Percentiles rank a stretch among this genome's conserved stretches.
Evolutionary conservation across 2,113 vertebrate species (phyloP).

Genomic region (Xerus inauris): DNA sequence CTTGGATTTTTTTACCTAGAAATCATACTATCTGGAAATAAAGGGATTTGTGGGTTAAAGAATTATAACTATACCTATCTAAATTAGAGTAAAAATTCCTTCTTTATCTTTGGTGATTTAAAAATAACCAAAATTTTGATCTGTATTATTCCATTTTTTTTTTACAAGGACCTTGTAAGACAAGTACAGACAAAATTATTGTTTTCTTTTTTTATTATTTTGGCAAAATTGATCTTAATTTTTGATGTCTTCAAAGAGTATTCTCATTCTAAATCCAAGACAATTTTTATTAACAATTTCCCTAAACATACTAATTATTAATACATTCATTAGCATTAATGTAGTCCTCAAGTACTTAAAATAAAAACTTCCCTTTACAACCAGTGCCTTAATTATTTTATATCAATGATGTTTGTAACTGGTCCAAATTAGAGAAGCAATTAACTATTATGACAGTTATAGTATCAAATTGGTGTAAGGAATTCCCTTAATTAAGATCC

Average conservation of each 20-base stretch:
- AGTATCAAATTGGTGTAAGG: not conserved
- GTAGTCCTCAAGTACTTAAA: not conserved
- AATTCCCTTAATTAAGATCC: not conserved
- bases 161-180: not conserved
- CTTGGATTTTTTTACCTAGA: not conserved
- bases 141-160: not conserved
- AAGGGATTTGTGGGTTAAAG: not conserved
- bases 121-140: not conserved
- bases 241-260: not conserved
- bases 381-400: not conserved
- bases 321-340: not conserved
- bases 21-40: not conserved
- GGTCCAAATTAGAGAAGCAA: not conserved
- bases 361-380: not conserved
- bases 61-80: not conserved
- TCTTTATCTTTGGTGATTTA: not conserved
- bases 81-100: not conserved
- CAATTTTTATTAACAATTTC: not conserved
- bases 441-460: not conserved
- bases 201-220: not conserved
- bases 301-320: not conserved
- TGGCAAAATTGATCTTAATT: not conserved
- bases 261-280: not conserved
- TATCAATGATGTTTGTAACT: not conserved
- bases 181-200: not conserved